phyloP scores from a whole-genome alignment of 2,888 invertebrate species.

The Leistus spinibarbis region DNA sequence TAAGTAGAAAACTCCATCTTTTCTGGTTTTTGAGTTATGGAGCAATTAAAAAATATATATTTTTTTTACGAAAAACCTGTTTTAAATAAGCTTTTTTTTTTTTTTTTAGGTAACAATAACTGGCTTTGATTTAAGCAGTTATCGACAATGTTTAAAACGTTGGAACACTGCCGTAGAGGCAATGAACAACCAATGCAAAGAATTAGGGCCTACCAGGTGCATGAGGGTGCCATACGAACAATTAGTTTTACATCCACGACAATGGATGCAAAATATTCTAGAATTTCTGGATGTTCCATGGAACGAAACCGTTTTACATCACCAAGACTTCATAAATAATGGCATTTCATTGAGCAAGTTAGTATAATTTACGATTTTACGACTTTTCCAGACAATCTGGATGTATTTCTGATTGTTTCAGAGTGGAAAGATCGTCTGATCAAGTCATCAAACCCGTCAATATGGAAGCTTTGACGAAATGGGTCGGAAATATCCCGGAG shows the following conservation, averaged over 20 bases:
- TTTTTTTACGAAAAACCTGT: background rate
- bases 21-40: background rate
- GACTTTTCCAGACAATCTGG: background rate
- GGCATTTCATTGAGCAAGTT: conserved; percentile 95
- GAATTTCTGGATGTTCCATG: conserved; percentile 90
- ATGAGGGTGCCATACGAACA: conserved; percentile 95
- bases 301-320: conserved; percentile 95
- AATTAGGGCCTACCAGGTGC: conserved; percentile 77
- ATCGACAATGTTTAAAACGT: conserved; percentile 92
- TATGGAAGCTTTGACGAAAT: conserved; percentile 91
- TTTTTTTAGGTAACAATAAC: conserved; percentile 72
- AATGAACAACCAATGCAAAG: conserved; percentile 93
- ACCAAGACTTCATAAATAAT: conserved; percentile 96
- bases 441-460: conserved; percentile 99
- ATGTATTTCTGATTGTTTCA: conserved; percentile 62
- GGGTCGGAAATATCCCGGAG: conserved; percentile 87
- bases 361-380: conserved; percentile 51
- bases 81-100: conserved; percentile 8
- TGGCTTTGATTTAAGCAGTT: conserved; percentile 93
- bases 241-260: conserved; percentile 90
- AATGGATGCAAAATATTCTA: conserved; percentile 87
- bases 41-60: background rate
- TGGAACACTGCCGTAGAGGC: conserved; percentile 96
- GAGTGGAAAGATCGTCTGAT: conserved; percentile 96
- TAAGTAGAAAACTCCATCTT: background rate